Conservation (phyloP, 2,797 vertebrate species). For the Hylomyscus alleni region DNA sequence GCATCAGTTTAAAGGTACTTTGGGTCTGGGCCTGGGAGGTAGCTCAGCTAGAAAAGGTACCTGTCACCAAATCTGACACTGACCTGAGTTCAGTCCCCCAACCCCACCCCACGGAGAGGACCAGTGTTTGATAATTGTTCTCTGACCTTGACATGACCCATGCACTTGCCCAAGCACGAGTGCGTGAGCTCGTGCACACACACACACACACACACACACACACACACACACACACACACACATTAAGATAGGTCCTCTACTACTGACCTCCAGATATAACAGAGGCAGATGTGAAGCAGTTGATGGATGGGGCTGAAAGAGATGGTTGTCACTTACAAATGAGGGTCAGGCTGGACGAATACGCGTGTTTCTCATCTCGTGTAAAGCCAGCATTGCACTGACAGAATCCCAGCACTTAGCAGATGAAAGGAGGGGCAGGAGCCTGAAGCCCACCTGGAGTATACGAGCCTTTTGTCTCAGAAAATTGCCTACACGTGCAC, state of each 20-base stretch:
- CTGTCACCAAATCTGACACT: not conserved
- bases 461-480: not conserved
- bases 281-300: not conserved
- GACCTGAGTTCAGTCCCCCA: not conserved
- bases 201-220: not conserved
- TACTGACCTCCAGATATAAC: not conserved
- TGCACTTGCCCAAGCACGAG: too few species aligned
- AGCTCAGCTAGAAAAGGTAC: not conserved
- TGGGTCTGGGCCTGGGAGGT: not conserved
- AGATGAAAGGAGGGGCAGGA: not conserved
- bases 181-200: too few species aligned
- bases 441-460: not conserved
- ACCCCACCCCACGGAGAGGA: not conserved
- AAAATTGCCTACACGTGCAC: not conserved
- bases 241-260: not conserved
- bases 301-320: not conserved
- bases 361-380: not conserved
- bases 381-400: not conserved
- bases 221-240: not conserved
- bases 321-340: conserved; percentile 26
- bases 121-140: not conserved
- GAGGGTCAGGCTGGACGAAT: not conserved
- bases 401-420: not conserved
- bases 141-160: not conserved
- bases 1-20: conserved; percentile 62